These are phyloP conservation scores for Chaenocephalus aceratus DNA, from an alignment of 2,113 vertebrate genomes.

Conservation along the genomic window DNA sequence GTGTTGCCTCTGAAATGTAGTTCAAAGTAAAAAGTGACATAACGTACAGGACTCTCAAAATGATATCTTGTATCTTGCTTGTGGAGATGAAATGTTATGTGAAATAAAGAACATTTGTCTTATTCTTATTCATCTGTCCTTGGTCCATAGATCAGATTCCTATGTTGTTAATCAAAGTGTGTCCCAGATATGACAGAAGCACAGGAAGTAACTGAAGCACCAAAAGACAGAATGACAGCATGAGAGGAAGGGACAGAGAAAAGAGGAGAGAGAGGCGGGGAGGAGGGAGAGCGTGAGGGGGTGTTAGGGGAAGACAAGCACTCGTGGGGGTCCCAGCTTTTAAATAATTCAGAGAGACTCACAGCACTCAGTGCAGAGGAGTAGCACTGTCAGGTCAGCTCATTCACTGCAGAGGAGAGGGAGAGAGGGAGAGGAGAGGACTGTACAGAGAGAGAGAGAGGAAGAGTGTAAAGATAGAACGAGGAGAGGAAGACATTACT, in stretches of 20 bases:
- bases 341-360: constrained; percentile 86
- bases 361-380: constrained; percentile 79
- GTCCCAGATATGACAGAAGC: constrained; percentile 45
- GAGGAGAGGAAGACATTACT: constrained; percentile 54
- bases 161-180: constrained; percentile 34
- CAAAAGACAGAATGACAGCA: constrained; percentile 56
- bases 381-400: constrained; percentile 73
- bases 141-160: constrained; percentile 33
- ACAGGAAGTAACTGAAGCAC: constrained; percentile 43
- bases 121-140: background rate
- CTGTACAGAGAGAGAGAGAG: constrained; percentile 5
- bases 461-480: constrained; percentile 63
- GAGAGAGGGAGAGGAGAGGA: constrained; percentile 27
- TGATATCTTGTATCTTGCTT: background rate
- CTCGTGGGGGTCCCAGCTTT: constrained; percentile 84
- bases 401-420: constrained; percentile 68
- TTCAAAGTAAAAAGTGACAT: background rate
- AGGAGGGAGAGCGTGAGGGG: constrained; percentile 42
- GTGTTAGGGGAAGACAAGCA: constrained; percentile 77
- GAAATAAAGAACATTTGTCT: background rate
- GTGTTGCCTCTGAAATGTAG: background rate
- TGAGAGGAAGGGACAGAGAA: constrained; percentile 45
- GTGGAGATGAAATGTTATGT: background rate
- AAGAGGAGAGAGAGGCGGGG: constrained; percentile 13
- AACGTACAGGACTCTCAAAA: background rate